Base-by-base conservation (phyloP, 2,113 vertebrate species). In the Lota lota region DNA sequence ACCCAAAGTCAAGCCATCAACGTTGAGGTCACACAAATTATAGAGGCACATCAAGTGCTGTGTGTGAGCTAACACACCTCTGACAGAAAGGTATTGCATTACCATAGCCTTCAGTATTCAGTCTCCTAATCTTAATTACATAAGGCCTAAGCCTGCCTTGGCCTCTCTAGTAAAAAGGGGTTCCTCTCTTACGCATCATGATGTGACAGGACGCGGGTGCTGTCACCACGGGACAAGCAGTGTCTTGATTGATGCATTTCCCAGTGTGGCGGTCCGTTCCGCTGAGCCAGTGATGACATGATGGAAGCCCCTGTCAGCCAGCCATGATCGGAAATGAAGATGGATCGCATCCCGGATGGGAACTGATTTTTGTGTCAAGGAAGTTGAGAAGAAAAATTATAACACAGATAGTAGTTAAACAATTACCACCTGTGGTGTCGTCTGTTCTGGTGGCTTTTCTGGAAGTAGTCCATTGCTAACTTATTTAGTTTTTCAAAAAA, bases 281-380 rank as follows among this genome's bases (percentile, higher is more conserved):
- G 72, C 85, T 83, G 87, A 79, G 80, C 90, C 87, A 88, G 87
- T 93, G 91, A 93, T 92, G 90, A 92, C 88, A 91, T 92, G 92
- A 93, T 92, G 86, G 92, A 93, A 90, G 83, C 78, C 81, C 87
- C 88, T 90, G 90, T 92, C 91, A 89, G 74, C 6, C 51, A 80
- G 85, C 85, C 89, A 79, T 79, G 79, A 87, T 77, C 70, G 76
- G 67, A 84, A 91, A 93, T 92, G 88, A 93, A 93, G 91, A 93
- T 81, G 80, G 92, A 92, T 92, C 69, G 86, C 60, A 72, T 75
- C 71, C 77, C 72, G 74, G 77, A 91, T 89, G 75, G 85, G 83
- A 90, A 88, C 87, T 90, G 89, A 90, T 91, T 92, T 90, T 47
- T 47, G 1, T 85, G 84, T 87, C 77, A 77, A 88, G 78, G 82